A percentile compares a stretch with the other conserved stretches of the same genome.
Evolutionary conservation across 23 tunicate species (phyloP).

Genomic region (Botrylloides violaceus): DNA sequence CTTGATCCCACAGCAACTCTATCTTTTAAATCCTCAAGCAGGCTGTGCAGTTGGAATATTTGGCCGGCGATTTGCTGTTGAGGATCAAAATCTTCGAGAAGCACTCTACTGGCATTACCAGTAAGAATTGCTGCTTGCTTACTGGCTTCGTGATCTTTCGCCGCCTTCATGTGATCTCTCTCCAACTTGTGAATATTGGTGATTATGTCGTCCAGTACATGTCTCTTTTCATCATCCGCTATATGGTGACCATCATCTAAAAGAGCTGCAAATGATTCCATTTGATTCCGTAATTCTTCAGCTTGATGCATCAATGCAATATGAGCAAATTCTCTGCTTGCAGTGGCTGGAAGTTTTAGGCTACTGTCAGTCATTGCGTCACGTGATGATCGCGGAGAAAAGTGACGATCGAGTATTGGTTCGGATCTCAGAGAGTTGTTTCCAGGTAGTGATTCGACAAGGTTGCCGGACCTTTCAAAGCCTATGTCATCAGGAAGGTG

Average conservation of each 20-base stretch:
- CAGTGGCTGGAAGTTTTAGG: slow-evolving; percentile 75
- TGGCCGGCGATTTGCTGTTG: slow-evolving; percentile 46
- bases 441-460: background rate
- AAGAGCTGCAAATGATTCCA: slow-evolving; percentile 44
- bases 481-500: background rate
- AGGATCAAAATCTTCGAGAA: slow-evolving; percentile 63
- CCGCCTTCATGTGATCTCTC: slow-evolving; percentile 46
- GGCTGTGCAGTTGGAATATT: slow-evolving; percentile 1
- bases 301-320: slow-evolving; percentile 81
- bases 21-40: slow-evolving; percentile 17
- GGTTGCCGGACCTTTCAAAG: background rate
- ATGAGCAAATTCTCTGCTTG: slow-evolving; percentile 53
- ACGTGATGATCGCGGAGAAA: background rate
- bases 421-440: background rate
- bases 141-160: slow-evolving; percentile 54
- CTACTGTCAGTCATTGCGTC: slow-evolving; percentile 66
- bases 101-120: slow-evolving; percentile 41
- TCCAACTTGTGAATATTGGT: slow-evolving; percentile 44
- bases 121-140: slow-evolving; percentile 10
- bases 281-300: slow-evolving; percentile 72
- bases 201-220: slow-evolving; percentile 42
- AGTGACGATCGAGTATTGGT: background rate
- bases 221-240: slow-evolving; percentile 33
- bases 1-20: slow-evolving; percentile 1
- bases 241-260: slow-evolving; percentile 40